Base-by-base conservation (phyloP, 2,888 invertebrate genomes). In the Diplazon laetatorius region DNA sequence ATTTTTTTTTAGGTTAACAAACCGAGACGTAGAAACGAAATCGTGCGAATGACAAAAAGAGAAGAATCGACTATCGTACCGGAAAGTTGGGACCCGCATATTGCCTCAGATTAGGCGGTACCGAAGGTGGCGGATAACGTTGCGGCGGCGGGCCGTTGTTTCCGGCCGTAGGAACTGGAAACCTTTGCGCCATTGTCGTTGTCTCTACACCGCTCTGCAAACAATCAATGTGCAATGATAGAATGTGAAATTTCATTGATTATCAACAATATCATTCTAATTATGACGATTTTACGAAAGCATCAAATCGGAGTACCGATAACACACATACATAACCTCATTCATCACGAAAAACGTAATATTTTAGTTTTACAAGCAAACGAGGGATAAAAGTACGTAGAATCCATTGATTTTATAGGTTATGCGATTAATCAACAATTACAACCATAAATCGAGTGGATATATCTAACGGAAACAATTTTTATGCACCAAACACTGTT, bases 21-120 rank as follows among this genome's bases (percentile, higher is more conserved):
- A 37, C 30, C n/a, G 5, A 55, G n/a, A 10, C 12, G 20, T n/a
- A 25, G n/a, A 0, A 1, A 14, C 12, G 14, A 14, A 4, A 5
- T n/a, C 6, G 6, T 30, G 6, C 6, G 30, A 30, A 22, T 6
- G 18, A 59, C n/a, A n/a, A n/a, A n/a, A 18, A 3, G 12, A 4
- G n/a, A 18, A 57, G 18, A 37, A 10, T 37, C 12, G 37, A 4
- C 22, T 6, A 42, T 12, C 42, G 4, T 92, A 96, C 96, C 87
- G 95, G 95, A 91, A 96, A 97, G 89, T 93, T 95, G 80, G 95
- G 95, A 57, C 94, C 94, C 9, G 95, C 93, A 89, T 95, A 95
- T 59, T 95, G 95, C 18, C 95, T 91, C 79, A 92, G 84, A 81
- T 90, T 91, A 60, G 91, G 91, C 62, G 92, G 91, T 62, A 95